Evolutionary conservation across 2,113 vertebrate species (phyloP).

Genomic region (Tragulus kanchil): DNA sequence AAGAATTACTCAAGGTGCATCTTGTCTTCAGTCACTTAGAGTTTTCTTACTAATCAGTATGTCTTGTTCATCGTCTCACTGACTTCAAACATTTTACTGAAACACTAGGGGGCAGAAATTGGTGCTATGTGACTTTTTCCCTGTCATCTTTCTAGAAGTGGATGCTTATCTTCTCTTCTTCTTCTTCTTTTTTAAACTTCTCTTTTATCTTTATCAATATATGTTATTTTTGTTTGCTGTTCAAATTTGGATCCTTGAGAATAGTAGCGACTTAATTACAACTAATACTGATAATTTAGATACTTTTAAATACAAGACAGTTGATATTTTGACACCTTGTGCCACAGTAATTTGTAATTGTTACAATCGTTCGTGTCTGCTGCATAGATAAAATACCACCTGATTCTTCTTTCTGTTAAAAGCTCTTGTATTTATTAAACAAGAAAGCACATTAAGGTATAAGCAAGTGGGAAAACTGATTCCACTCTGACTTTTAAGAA

Average conservation of each 20-base stretch:
- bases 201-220: background rate
- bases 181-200: background rate
- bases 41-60: background rate
- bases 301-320: background rate
- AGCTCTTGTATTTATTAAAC: background rate
- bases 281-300: background rate
- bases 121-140: background rate
- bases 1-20: background rate
- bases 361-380: background rate
- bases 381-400: background rate
- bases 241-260: background rate
- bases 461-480: background rate
- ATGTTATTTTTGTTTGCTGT: background rate
- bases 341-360: background rate
- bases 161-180: background rate
- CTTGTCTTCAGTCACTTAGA: background rate
- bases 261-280: background rate
- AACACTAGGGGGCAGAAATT: background rate
- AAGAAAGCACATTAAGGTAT: background rate
- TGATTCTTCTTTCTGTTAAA: conserved; percentile 9
- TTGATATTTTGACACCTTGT: background rate
- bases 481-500: background rate
- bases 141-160: background rate
- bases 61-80: background rate
- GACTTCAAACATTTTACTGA: background rate